phyloP scores from a whole-genome alignment of 2,797 vertebrate species.

The Choloepus didactylus region DNA sequence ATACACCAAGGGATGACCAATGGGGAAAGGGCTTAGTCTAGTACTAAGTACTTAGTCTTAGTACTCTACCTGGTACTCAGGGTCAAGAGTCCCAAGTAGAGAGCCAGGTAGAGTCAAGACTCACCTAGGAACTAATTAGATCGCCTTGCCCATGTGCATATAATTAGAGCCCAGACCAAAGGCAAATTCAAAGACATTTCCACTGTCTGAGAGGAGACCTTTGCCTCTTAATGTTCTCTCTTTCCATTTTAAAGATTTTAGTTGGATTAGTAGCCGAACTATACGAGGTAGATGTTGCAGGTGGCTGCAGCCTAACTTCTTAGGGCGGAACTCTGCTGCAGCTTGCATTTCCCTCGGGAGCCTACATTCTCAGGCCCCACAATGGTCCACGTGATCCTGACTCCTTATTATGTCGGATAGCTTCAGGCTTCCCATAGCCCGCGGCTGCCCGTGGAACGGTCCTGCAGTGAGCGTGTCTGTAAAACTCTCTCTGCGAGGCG shows the following conservation, averaged over 20 bases:
- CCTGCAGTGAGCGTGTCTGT: neutral
- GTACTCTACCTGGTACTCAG: neutral
- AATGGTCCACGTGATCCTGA: neutral
- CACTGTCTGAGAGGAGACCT: neutral
- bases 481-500: neutral
- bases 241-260: conserved; percentile 1
- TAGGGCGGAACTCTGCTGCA: neutral
- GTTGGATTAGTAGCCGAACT: neutral
- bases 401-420: neutral
- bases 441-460: neutral
- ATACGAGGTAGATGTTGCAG: neutral
- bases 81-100: neutral
- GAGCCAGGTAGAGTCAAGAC: neutral
- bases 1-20: neutral
- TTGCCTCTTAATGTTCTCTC: conserved; percentile 10
- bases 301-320: neutral
- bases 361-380: neutral
- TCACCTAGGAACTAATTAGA: neutral
- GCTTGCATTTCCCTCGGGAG: neutral
- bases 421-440: neutral
- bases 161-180: neutral
- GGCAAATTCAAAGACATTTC: conserved; percentile 25
- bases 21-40: neutral
- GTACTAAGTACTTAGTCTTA: too few relatives aligned
- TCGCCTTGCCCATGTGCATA: neutral